phyloP scores from a whole-genome alignment of 92 coral and sea anemone species.

The Actinostola sp. region DNA sequence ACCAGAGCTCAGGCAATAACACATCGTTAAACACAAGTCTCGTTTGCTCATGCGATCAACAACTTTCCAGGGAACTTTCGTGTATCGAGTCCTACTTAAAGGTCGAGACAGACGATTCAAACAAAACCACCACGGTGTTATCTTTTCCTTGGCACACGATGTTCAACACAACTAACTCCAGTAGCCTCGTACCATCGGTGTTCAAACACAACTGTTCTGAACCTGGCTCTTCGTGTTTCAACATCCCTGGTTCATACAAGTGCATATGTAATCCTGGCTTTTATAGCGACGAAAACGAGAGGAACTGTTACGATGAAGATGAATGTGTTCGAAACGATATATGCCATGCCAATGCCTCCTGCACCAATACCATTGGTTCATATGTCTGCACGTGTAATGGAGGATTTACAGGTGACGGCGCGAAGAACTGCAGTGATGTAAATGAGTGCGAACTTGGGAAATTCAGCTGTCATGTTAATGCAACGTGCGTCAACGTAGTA shows the following conservation, averaged over 20 bases:
- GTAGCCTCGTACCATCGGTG: conserved; percentile 10
- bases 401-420: conserved; percentile 57
- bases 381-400: conserved; percentile 43
- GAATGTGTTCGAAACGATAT: conserved; percentile 49
- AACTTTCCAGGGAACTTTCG: conserved; percentile 33
- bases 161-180: conserved; percentile 23
- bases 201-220: conserved; percentile 55
- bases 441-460: conserved; percentile 42
- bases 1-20: conserved; percentile 25
- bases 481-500: conserved; percentile 36
- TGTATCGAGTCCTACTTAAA: conserved; percentile 37
- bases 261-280: conserved; percentile 54
- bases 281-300: conserved; percentile 32
- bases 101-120: conserved; percentile 9
- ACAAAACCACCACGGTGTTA: conserved; percentile 27
- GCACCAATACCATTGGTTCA: conserved; percentile 59
- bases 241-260: conserved; percentile 58
- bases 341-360: conserved; percentile 63
- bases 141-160: conserved; percentile 48
- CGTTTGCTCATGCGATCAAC: conserved; percentile 56
- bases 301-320: conserved; percentile 43
- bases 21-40: conserved; percentile 33
- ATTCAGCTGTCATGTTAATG: conserved; percentile 40
- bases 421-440: conserved; percentile 42
- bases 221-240: conserved; percentile 44